phyloP scores from a whole-genome alignment of 2,888 invertebrate genomes.

The Ectemnius cavifrons region DNA sequence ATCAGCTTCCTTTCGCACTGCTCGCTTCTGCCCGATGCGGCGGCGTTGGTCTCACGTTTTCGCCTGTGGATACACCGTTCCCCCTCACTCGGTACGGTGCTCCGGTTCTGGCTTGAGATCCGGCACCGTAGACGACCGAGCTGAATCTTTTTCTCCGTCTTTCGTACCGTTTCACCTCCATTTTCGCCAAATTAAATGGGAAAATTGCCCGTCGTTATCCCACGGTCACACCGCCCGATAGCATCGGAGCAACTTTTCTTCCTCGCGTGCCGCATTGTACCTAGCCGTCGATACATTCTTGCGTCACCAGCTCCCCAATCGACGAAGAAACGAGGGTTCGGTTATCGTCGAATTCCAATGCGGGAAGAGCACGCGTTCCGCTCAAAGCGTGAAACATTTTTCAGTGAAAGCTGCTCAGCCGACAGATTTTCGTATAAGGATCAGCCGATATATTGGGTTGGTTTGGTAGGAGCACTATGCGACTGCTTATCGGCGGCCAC shows the following conservation, averaged over 20 bases:
- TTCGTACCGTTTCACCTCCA: not conserved
- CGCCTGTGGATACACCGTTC: conserved; percentile 37
- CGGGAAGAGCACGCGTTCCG: no score
- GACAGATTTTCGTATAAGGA: no score
- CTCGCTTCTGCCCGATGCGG: conserved; percentile 34
- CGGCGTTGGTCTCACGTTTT: conserved; percentile 26
- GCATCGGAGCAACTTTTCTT: not conserved
- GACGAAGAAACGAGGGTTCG: no score
- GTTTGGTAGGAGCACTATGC: no score
- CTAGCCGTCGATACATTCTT: no score
- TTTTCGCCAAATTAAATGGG: conserved; percentile 1
- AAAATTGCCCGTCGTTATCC: not conserved
- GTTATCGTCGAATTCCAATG: no score
- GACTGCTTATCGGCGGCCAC: no score
- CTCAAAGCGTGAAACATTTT: no score
- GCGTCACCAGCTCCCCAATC: no score
- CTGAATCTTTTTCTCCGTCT: conserved; percentile 7
- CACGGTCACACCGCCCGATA: not conserved
- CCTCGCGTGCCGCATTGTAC: not conserved
- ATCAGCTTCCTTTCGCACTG: conserved; percentile 62
- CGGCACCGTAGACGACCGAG: not conserved
- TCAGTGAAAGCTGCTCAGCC: no score
- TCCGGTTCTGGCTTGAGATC: not conserved
- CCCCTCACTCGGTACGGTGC: conserved; percentile 3
- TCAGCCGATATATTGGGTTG: no score